phyloP scores from a whole-genome alignment of 2,797 vertebrate genomes.

The Artibeus lituratus region DNA sequence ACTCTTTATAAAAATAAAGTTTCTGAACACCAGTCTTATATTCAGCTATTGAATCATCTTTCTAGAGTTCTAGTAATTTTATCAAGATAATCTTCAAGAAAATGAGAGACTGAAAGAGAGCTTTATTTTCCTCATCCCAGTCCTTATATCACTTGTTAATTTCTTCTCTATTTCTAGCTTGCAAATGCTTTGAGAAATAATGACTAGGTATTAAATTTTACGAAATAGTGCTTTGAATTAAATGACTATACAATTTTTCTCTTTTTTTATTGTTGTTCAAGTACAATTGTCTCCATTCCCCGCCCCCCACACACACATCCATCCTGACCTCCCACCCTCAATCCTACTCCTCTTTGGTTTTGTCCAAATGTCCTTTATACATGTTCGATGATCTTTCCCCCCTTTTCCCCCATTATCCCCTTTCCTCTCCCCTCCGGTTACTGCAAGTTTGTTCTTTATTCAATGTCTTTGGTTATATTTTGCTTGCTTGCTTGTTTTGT shows the following conservation, averaged over 20 bases:
- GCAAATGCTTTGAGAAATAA: background rate
- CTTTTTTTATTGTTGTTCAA: too few relatives aligned
- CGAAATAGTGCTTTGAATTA: background rate
- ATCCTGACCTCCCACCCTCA: too few relatives aligned
- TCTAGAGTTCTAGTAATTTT: background rate
- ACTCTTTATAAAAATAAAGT: background rate
- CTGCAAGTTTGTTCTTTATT: too few relatives aligned
- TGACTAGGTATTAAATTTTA: background rate
- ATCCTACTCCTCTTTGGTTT: too few relatives aligned
- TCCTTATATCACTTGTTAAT: background rate
- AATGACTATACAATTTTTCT: background rate
- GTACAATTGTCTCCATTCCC: too few relatives aligned
- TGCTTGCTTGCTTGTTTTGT: too few relatives aligned
- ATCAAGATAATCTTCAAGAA: background rate
- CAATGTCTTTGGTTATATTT: too few relatives aligned
- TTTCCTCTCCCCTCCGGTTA: too few relatives aligned
- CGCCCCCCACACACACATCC: too few relatives aligned
- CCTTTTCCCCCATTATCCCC: too few relatives aligned
- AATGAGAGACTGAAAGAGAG: background rate
- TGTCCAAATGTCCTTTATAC: too few relatives aligned
- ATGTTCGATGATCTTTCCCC: too few relatives aligned
- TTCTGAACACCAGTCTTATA: background rate
- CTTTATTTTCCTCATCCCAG: background rate
- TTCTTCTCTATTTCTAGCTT: background rate
- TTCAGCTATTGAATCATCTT: background rate